Conservation (phyloP, 2,888 invertebrate species). For the Branchellion lobata region DNA sequence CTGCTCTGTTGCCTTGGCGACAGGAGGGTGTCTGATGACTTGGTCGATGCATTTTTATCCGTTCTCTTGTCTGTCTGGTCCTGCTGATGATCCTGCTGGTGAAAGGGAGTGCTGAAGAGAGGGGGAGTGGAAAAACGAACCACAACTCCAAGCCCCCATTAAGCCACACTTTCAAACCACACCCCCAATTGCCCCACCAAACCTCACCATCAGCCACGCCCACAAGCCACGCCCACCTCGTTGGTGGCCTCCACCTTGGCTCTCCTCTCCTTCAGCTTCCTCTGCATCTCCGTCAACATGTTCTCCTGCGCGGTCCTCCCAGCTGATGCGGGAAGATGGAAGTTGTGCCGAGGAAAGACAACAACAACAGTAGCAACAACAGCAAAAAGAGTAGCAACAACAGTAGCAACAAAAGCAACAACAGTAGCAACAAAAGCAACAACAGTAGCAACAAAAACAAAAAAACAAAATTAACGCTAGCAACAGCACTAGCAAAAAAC, state of each 20-base stretch:
- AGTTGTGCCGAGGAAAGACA: too few species aligned
- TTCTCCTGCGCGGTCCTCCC: constrained; percentile 24
- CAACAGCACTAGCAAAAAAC: too few species aligned
- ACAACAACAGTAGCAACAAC: too few species aligned
- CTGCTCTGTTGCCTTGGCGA: neutral
- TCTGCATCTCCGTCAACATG: constrained; percentile 37
- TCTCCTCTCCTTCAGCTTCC: constrained; percentile 38
- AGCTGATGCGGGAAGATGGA: too few species aligned
- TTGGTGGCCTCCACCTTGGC: constrained; percentile 18
- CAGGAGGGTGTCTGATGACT: neutral
- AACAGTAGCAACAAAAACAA: too few species aligned
- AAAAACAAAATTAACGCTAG: too few species aligned
- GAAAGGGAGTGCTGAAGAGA: neutral
- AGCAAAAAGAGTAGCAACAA: too few species aligned
- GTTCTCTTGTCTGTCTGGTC: neutral
- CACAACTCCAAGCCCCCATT: neutral
- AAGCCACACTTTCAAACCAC: neutral
- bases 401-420: too few species aligned
- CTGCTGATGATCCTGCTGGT: neutral
- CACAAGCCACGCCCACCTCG: too few species aligned
- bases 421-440: too few species aligned
- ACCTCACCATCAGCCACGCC: too few species aligned
- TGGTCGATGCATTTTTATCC: neutral
- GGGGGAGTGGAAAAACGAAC: neutral
- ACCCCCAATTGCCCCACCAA: too few species aligned